Evolutionary conservation across 2,797 vertebrate species (phyloP), one percentile per base, ranked within the genome.

Genomic region (Aeoliscus strigatus): DNA sequence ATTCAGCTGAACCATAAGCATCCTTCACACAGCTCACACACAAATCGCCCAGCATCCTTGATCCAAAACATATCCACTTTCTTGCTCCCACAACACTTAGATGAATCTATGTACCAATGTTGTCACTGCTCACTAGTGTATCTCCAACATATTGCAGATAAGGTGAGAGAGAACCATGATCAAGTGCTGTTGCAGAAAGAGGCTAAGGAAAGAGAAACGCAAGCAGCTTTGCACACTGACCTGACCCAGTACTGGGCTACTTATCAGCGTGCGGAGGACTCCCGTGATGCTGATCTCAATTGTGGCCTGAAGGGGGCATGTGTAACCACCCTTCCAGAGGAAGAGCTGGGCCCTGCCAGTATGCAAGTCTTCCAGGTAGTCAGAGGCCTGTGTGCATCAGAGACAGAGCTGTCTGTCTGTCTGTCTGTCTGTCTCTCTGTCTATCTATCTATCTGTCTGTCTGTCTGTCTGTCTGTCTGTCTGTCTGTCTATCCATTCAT

Each of bases 351-450:
- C 14, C 81, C 84, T 42, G 78, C 89, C 29, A 86, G 86, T 47
- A 86, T 90, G 87, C 80, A 79, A 51, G 51, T 81, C 23, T 89
- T 90, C 53, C 47, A 86, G 82, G 88, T 90, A 61, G 40, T 46
- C 10, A 16, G 18, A 21, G 3, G 18, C 18, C 18, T 21, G 12
- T 18, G 30, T 35, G 27, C 15, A 41, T 60, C 17, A 66, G 18
- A 21, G 18, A 18, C 5, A 35, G 38, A 42, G 46, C n/a, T n/a
- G n/a, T n/a, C n/a, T n/a, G n/a, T n/a, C n/a, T n/a, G n/a, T n/a
- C n/a, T n/a, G n/a, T n/a, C n/a, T n/a, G n/a, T n/a, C n/a, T n/a
- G n/a, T n/a, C n/a, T n/a, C n/a, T n/a, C n/a, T n/a, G n/a, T n/a
- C n/a, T n/a, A n/a, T n/a, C n/a, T n/a, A n/a, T n/a, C n/a, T n/a